A percentile compares a stretch with the other conserved stretches of the same genome.
phyloP scores from a whole-genome alignment of 2,888 invertebrate species.

The Ganaspis brasiliensis region DNA sequence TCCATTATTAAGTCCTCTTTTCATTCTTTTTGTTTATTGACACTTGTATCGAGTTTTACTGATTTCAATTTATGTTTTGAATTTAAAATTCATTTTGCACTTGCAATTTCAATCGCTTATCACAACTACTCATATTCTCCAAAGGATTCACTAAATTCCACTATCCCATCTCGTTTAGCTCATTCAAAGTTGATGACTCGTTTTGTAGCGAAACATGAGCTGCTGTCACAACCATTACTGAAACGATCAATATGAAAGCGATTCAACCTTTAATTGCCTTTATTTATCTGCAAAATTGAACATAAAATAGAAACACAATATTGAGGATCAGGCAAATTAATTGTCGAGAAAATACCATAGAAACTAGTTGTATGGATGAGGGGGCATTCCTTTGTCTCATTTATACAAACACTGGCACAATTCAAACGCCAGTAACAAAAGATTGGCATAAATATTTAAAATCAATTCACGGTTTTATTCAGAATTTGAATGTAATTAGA shows the following conservation, averaged over 20 bases:
- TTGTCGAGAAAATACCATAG: neutral
- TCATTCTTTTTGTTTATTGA: constrained; percentile 52
- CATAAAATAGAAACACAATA: constrained; percentile 4
- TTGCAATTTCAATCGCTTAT: neutral
- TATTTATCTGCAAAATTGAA: constrained; percentile 16
- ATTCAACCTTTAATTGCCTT: neutral
- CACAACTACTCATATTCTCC: neutral
- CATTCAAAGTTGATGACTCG: neutral
- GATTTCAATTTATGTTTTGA: constrained; percentile 22
- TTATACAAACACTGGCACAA: neutral
- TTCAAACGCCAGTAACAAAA: neutral
- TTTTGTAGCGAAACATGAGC: constrained; percentile 9
- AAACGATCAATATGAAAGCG: constrained; percentile 8
- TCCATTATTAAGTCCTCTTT: no score
- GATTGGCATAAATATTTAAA: constrained; percentile 30
- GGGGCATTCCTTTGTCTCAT: neutral
- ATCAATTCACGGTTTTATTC: constrained; percentile 29
- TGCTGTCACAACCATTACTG: constrained; percentile 4
- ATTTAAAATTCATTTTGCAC: neutral
- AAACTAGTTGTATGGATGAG: neutral
- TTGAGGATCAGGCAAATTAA: neutral
- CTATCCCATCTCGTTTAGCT: neutral
- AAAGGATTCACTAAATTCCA: constrained; percentile 7
- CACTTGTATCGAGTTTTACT: constrained; percentile 50
- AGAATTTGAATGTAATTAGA: constrained; percentile 30